These are phyloP conservation scores for Phrynocephalus vlangalii DNA, from an alignment of 2,797 vertebrate genomes.

Conservation along the genomic window DNA sequence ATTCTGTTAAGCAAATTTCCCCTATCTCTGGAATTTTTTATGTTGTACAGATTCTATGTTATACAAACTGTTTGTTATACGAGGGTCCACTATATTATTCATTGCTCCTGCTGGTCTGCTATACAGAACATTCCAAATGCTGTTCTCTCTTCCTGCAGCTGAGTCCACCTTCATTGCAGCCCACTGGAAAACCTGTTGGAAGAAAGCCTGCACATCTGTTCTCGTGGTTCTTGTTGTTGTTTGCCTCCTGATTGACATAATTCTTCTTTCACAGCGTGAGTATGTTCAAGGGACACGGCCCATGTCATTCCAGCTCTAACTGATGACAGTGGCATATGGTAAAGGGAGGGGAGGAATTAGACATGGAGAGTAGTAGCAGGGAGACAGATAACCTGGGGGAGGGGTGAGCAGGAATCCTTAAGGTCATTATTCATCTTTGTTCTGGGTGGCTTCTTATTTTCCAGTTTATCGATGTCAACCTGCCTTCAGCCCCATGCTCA, in stretches of 20 bases:
- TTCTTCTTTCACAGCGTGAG: slow-evolving; percentile 18
- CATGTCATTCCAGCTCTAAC: not conserved
- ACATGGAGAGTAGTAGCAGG: not conserved
- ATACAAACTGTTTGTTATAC: too few species aligned
- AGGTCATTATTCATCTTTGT: not conserved
- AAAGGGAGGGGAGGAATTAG: not conserved
- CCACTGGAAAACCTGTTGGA: slow-evolving; percentile 7
- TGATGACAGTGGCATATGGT: not conserved
- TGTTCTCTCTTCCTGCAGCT: not conserved
- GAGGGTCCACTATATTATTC: too few species aligned
- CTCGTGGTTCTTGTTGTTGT: not conserved
- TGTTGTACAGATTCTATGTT: too few species aligned
- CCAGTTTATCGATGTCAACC: not conserved
- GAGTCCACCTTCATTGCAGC: not conserved
- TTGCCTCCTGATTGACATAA: not conserved
- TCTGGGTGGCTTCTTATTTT: not conserved
- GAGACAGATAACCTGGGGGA: not conserved
- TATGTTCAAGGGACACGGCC: not conserved
- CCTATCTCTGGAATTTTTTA: too few species aligned
- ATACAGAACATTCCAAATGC: not conserved
- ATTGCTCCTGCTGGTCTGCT: too few species aligned
- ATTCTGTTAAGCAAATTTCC: too few species aligned
- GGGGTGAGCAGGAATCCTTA: not conserved
- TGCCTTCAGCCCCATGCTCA: too few species aligned
- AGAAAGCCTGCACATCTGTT: not conserved